Percentiles rank a stretch among this genome's conserved stretches.
Conservation (phyloP, 2,113 vertebrate species). For the Electrona antarctica region DNA sequence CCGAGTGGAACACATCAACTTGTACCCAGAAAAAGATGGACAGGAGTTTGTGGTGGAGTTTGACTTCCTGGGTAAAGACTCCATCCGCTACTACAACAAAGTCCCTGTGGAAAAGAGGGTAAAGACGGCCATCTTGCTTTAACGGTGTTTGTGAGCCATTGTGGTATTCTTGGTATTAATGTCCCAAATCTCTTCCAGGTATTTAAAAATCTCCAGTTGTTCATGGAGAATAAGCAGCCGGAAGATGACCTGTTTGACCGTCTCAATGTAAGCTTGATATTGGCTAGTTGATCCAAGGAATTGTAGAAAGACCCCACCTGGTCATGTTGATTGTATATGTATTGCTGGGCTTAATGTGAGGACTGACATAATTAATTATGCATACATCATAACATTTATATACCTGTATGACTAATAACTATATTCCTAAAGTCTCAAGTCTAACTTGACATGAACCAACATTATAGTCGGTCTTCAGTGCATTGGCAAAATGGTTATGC, state of each 20-base stretch:
- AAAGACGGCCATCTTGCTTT: constrained; percentile 48
- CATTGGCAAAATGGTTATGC: no score
- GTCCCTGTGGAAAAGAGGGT: constrained; percentile 98
- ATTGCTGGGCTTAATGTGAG: no score
- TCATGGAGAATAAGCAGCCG: constrained; percentile 98
- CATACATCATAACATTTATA: no score
- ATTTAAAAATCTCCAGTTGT: constrained; percentile 97
- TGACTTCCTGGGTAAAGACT: constrained; percentile 97
- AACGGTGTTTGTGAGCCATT: neutral
- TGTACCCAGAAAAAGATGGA: constrained; percentile 90
- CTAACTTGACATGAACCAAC: no score
- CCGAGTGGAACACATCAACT: constrained; percentile 92
- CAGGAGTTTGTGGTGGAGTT: constrained; percentile 97
- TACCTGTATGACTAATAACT: no score
- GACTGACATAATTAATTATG: no score
- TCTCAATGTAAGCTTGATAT: constrained; percentile 88
- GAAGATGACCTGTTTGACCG: constrained; percentile 98
- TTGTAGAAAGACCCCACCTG: no score
- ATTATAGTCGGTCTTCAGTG: no score
- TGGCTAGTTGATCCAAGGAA: no score
- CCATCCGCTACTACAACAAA: constrained; percentile 99
- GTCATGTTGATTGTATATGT: no score
- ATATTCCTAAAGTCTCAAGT: no score
- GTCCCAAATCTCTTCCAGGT: constrained; percentile 76
- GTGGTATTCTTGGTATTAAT: neutral